A percentile compares a stretch with the other conserved stretches of the same genome.
Evolutionary conservation across 2,888 invertebrate species (phyloP).

Genomic region (Sepioteuthis lessoniana): DNA sequence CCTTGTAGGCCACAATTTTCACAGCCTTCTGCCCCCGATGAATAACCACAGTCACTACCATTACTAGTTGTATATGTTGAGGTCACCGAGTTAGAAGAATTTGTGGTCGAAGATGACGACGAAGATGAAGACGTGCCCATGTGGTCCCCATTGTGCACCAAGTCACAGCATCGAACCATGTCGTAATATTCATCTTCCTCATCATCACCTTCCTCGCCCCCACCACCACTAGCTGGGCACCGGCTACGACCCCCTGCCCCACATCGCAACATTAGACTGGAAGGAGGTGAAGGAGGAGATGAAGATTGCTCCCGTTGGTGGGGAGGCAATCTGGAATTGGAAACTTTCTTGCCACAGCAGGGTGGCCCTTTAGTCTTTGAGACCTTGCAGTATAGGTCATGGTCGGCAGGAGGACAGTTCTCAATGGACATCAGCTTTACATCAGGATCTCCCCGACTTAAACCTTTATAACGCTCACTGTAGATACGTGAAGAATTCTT

Average conservation of each 20-base stretch:
- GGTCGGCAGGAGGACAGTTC: conserved; percentile 41
- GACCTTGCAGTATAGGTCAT: conserved; percentile 34
- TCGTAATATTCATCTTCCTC: conserved; percentile 39
- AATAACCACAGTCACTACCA: conserved; percentile 88
- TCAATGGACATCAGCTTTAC: conserved; percentile 44
- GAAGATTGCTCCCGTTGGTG: conserved; percentile 41
- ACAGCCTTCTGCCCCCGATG: conserved; percentile 84
- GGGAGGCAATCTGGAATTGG: conserved; percentile 25
- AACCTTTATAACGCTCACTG: conserved; percentile 25
- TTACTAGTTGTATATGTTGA: conserved; percentile 40
- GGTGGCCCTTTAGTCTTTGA: conserved; percentile 24
- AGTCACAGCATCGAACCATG: conserved; percentile 35
- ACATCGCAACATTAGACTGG: conserved; percentile 16
- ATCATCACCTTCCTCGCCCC: not conserved
- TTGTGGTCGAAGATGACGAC: conserved; percentile 39
- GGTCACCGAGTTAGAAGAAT: conserved; percentile 36
- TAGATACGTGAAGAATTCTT: conserved; percentile 43
- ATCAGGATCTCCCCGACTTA: not conserved
- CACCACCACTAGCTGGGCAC: not conserved
- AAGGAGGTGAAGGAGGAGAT: conserved; percentile 41
- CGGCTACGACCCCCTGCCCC: conserved; percentile 36
- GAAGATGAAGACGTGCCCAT: conserved; percentile 46
- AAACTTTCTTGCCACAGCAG: conserved; percentile 38
- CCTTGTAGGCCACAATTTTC: conserved; percentile 87
- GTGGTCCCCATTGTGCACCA: conserved; percentile 38